Conservation (phyloP, 2,888 invertebrate species). For the Rhopalosiphum nymphaeae region DNA sequence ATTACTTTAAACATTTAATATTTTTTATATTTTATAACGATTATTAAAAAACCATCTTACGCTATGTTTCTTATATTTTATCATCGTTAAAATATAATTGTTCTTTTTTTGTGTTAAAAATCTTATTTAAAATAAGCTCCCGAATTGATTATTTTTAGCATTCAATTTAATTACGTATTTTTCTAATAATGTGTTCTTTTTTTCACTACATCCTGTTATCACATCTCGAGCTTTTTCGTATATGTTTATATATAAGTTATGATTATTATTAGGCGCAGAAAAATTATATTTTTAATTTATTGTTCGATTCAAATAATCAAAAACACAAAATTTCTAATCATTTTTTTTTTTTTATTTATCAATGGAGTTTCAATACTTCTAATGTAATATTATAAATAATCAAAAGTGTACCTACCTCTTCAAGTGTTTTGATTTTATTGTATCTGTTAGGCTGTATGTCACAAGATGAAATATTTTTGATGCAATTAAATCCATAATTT, state of each 20-base stretch:
- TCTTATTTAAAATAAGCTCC: not conserved
- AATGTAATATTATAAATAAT: not conserved
- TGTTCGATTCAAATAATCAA: not conserved
- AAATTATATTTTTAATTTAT: not conserved
- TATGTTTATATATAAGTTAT: not conserved
- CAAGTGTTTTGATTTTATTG: not conserved
- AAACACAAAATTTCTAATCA: not conserved
- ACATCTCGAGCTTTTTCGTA: not conserved
- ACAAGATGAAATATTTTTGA: too few species aligned
- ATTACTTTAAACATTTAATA: not conserved
- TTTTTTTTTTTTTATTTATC: not conserved
- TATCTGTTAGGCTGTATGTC: too few species aligned
- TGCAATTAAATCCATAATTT: too few species aligned
- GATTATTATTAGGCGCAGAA: not conserved
- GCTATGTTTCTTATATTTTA: not conserved
- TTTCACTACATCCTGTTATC: not conserved
- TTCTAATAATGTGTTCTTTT: not conserved
- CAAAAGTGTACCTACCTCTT: not conserved
- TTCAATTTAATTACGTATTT: not conserved
- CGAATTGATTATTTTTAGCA: not conserved
- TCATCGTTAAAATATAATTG: not conserved
- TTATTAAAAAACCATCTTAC: not conserved
- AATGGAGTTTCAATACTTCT: not conserved
- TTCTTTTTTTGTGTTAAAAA: not conserved
- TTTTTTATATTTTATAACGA: not conserved